These are phyloP conservation scores for Lasioglossum albipes DNA, from an alignment of 1,140 invertebrate species.

Conservation along the genomic window DNA sequence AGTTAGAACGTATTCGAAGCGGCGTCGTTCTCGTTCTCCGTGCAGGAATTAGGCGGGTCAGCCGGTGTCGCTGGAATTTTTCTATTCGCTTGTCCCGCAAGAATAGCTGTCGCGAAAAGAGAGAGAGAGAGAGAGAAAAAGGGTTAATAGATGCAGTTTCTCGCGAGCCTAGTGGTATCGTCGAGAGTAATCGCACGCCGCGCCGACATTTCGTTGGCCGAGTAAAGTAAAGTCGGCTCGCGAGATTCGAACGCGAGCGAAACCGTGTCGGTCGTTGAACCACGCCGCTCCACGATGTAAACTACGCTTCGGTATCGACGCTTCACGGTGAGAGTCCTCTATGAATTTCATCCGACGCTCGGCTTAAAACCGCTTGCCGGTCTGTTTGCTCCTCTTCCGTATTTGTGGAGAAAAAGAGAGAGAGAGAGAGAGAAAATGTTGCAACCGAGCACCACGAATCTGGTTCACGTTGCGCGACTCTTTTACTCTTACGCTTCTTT, in stretches of 20 bases:
- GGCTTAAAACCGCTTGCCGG: background rate
- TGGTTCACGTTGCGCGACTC: conserved; percentile 22
- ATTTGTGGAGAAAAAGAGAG: background rate
- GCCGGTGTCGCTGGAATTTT: too few relatives aligned
- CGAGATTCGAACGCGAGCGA: conserved; percentile 40
- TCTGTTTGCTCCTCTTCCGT: conserved; percentile 6
- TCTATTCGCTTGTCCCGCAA: too few relatives aligned
- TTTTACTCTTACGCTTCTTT: background rate
- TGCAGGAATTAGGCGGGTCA: too few relatives aligned
- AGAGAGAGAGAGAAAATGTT: background rate
- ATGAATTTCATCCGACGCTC: conserved; percentile 23
- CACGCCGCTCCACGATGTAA: conserved; percentile 29
- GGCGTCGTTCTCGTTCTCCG: too few relatives aligned
- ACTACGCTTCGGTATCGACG: conserved; percentile 34
- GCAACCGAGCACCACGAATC: background rate
- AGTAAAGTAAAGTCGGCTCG: background rate
- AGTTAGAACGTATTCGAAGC: too few relatives aligned
- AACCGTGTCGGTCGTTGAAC: conserved; percentile 52
- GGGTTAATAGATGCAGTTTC: conserved; percentile 1
- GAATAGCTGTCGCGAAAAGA: too few relatives aligned
- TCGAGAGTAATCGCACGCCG: conserved; percentile 33
- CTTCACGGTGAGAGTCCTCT: conserved; percentile 39
- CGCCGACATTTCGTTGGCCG: conserved; percentile 12
- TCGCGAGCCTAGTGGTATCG: background rate
- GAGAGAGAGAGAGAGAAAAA: too few relatives aligned